Conservation (phyloP, 2,797 vertebrate species). For the Acanthornis magna region DNA sequence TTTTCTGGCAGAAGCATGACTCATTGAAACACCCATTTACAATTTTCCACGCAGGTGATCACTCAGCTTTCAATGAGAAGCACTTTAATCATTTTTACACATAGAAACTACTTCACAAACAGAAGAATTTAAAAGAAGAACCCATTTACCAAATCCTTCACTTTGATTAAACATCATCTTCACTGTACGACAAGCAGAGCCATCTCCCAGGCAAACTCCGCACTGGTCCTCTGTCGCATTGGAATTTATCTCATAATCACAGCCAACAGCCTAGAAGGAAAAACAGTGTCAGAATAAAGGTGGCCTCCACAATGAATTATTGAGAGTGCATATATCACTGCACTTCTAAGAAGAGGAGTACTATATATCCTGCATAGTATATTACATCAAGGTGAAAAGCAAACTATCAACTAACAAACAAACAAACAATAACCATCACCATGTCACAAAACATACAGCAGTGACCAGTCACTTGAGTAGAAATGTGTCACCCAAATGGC, state of each 20-base stretch:
- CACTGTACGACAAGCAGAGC: constrained; percentile 88
- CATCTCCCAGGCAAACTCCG: constrained; percentile 91
- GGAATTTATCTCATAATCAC: constrained; percentile 95
- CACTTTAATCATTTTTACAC: not conserved
- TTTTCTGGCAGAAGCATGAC: not conserved
- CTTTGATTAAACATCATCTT: constrained; percentile 84
- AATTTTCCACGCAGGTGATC: not conserved
- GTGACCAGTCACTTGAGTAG: not conserved
- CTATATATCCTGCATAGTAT: not conserved
- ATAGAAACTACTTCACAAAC: not conserved
- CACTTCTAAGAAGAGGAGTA: not conserved
- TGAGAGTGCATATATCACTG: not conserved
- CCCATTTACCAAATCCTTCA: constrained; percentile 86
- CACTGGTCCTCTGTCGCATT: constrained; percentile 92
- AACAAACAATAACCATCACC: not conserved
- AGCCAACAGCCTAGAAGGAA: constrained; percentile 85
- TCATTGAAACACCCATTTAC: not conserved
- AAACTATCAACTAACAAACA: not conserved
- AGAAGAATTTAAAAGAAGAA: not conserved
- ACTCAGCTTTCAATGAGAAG: not conserved
- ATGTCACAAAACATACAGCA: not conserved
- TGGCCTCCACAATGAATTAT: not conserved
- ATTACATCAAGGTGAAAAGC: not conserved
- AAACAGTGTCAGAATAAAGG: constrained; percentile 1
- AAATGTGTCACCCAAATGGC: not conserved